Base-by-base conservation (phyloP, 2,113 vertebrate genomes). In the Apeltes quadracus region DNA sequence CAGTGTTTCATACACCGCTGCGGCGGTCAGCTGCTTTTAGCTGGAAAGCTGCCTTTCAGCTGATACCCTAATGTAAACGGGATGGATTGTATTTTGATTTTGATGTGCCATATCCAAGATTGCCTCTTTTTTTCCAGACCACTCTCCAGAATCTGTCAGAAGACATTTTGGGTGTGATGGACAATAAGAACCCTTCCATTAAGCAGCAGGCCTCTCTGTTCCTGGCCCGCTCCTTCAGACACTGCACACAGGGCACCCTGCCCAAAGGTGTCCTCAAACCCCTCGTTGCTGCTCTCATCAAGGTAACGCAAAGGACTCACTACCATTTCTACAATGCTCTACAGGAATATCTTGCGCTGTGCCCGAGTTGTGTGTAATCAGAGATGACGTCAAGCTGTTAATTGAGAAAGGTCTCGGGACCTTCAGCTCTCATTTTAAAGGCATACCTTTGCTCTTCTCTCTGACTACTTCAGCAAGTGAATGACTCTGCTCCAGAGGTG, bases 171-270 rank as follows among this genome's bases (percentile, higher is more conserved):
- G 93, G 88, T 50, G 97, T 99, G 79, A 98, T 99, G 97, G 98
- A 99, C 90, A 99, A 98, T 89, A 99, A 99, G 93, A 99, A 99
- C 78, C 98, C 98, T 9, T 96, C 97, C 34, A 98, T 99, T 69
- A 99, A 99, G 84, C 97, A 99, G 39, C 98, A 99, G 88, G 95
- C 98, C 1, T 98, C 97, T 11, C 93, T 99, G 27, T 99, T 99
- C 84, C 94, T 99, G 83, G 96, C 97, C 63, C 95, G 98, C 90
- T 97, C 96, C 72, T 98, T 99, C 83, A 93, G 95, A 75, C 96
- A 97, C 87, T 98, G 97, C 82, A 96, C 95, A 12, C 94, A 95
- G 76, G 84, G 96, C 76, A 96, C 94, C 0, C 89, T 99, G 86
- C 95, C 97, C 66, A 99, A 98, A 91, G 93, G 94, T 72, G 76